A percentile compares a stretch with the other conserved stretches of the same genome.
phyloP scores from a whole-genome alignment of 2,797 vertebrate genomes.

The Syngnathus rostellatus region DNA sequence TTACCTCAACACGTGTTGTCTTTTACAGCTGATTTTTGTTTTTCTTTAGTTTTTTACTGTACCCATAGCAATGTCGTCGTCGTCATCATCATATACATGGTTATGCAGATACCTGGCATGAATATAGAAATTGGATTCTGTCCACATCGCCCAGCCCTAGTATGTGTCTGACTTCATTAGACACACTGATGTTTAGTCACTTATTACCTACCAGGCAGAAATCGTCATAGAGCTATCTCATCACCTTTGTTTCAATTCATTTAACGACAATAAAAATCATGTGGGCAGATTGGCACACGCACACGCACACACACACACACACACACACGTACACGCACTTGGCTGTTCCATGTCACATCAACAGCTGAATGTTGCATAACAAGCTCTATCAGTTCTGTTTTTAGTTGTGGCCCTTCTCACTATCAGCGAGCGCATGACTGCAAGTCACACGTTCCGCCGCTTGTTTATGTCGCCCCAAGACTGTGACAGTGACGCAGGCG shows the following conservation, averaged over 20 bases:
- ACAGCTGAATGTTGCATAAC: constrained; percentile 52
- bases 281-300: background rate
- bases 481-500: background rate
- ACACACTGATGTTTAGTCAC: background rate
- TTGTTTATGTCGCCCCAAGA: background rate
- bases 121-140: too few relatives aligned
- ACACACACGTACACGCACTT: too few relatives aligned
- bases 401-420: background rate
- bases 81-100: too few relatives aligned
- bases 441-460: background rate
- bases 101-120: too few relatives aligned
- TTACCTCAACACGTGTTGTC: too few relatives aligned
- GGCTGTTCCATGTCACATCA: constrained; percentile 11
- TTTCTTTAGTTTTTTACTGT: too few relatives aligned
- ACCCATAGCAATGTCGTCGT: too few relatives aligned
- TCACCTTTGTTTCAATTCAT: background rate
- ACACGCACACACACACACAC: background rate
- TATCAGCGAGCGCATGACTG: constrained; percentile 7
- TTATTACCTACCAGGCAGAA: background rate
- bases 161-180: too few relatives aligned
- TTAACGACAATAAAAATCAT: background rate
- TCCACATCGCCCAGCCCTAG: too few relatives aligned
- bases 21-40: too few relatives aligned
- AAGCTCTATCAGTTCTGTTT: constrained; percentile 10
- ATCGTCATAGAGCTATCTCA: background rate